Conservation (phyloP, 2,797 vertebrate species). For the Halcyon leucocephala region DNA sequence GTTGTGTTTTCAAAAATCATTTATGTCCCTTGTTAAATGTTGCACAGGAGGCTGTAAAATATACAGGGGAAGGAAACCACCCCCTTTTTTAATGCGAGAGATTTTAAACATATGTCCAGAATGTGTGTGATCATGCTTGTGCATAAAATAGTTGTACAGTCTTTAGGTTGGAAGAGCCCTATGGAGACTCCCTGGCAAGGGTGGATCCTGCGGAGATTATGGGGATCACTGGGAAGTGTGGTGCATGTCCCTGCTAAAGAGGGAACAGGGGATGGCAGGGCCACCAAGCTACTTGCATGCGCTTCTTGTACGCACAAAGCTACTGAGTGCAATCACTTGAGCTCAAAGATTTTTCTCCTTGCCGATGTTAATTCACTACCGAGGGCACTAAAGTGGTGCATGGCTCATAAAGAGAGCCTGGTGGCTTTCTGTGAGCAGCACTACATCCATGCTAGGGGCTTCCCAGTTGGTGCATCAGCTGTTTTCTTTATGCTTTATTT, state of each 20-base stretch:
- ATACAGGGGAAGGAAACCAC: not conserved
- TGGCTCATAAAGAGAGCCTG: not conserved
- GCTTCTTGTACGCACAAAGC: not conserved
- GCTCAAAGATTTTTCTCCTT: not conserved
- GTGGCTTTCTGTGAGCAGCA: not conserved
- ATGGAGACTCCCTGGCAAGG: not conserved
- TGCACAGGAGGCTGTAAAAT: not conserved
- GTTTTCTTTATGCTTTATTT: conserved; percentile 17
- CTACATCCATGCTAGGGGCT: not conserved
- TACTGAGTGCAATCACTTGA: not conserved
- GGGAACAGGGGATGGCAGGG: not conserved
- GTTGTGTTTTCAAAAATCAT: not conserved
- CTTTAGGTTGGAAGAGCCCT: not conserved
- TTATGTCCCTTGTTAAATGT: not conserved
- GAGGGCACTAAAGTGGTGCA: not conserved
- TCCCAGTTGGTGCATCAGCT: not conserved
- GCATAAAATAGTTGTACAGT: accelerated
- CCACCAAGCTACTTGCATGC: not conserved
- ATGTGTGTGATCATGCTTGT: not conserved
- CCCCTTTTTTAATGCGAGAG: not conserved
- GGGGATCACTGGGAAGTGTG: not conserved
- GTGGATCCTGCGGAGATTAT: not conserved
- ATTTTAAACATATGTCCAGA: not conserved
- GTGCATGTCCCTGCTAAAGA: not conserved
- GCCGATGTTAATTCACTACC: not conserved